These are phyloP conservation scores for Clistopyga incitator DNA, from an alignment of 2,888 invertebrate species.

Conservation along the genomic window DNA sequence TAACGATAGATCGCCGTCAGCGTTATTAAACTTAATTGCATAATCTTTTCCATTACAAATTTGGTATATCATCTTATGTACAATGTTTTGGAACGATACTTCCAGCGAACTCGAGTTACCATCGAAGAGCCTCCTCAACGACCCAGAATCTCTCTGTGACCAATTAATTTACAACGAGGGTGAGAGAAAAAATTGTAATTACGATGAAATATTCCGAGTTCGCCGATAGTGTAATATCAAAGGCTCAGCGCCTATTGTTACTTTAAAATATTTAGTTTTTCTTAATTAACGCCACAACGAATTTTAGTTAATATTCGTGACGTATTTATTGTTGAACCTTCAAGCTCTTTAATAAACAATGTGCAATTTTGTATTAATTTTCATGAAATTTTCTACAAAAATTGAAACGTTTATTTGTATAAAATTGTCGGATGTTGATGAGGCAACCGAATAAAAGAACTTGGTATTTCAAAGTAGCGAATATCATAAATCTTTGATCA, in stretches of 20 bases:
- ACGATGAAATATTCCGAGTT: slow-evolving; percentile 11
- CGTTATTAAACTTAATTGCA: slow-evolving; percentile 72
- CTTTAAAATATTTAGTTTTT: neutral
- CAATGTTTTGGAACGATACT: slow-evolving; percentile 67
- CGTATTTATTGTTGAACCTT: neutral
- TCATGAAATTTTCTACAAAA: neutral
- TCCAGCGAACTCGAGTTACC: slow-evolving; percentile 47
- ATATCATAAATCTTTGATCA: neutral
- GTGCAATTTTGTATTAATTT: neutral
- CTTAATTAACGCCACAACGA: neutral
- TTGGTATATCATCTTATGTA: slow-evolving; percentile 79
- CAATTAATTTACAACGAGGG: slow-evolving; percentile 60
- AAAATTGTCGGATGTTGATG: neutral
- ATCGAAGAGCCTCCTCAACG: slow-evolving; percentile 9
- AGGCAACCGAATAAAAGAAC: neutral
- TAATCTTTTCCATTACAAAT: slow-evolving; percentile 73
- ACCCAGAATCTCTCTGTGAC: slow-evolving; percentile 41
- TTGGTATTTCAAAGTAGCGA: neutral
- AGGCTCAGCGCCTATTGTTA: neutral
- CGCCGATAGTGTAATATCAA: slow-evolving; percentile 9
- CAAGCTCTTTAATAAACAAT: neutral
- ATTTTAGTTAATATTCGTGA: neutral
- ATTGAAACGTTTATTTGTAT: neutral
- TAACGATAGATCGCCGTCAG: slow-evolving; percentile 71
- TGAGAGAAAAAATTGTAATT: neutral